Percentiles rank a stretch among this genome's conserved stretches.
These are phyloP conservation scores for Glomeris marginata DNA, from an alignment of 2,888 invertebrate species.

Conservation along the genomic window DNA sequence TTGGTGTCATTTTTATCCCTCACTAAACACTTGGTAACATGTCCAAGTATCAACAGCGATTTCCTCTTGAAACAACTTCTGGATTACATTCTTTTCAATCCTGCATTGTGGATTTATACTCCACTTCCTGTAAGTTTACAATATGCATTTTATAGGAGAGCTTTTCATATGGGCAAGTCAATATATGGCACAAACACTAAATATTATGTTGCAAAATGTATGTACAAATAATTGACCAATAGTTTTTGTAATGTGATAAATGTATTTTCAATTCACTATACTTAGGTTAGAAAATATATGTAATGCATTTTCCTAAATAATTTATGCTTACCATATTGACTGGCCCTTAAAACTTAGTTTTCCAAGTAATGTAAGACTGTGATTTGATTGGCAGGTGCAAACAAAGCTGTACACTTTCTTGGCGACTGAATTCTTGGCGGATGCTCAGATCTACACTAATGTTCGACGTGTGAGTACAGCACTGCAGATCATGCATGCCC, in stretches of 20 bases:
- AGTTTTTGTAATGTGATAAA: no score
- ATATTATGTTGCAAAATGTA: no score
- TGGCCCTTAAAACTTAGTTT: conserved; percentile 15
- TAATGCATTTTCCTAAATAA: no score
- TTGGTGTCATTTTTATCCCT: conserved; percentile 79
- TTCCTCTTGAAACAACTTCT: conserved; percentile 83
- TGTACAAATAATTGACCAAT: no score
- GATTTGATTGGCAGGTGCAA: conserved; percentile 39
- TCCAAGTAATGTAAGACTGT: neutral
- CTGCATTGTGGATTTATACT: conserved; percentile 97
- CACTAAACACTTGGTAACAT: conserved; percentile 84
- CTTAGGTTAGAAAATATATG: no score
- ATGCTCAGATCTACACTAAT: conserved; percentile 94
- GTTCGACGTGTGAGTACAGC: conserved; percentile 93
- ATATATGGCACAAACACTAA: no score
- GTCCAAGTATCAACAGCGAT: conserved; percentile 82
- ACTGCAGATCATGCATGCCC: conserved; percentile 92
- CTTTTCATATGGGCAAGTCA: no score
- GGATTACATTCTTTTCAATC: conserved; percentile 99
- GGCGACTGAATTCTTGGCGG: conserved; percentile 96
- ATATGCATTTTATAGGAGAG: neutral
- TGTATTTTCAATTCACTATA: no score
- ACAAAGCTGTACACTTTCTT: conserved; percentile 87
- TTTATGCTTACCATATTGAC: no score
- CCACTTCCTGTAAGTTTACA: conserved; percentile 59